phyloP scores from a whole-genome alignment of 2,113 vertebrate genomes.

The Pterocles burchelli region DNA sequence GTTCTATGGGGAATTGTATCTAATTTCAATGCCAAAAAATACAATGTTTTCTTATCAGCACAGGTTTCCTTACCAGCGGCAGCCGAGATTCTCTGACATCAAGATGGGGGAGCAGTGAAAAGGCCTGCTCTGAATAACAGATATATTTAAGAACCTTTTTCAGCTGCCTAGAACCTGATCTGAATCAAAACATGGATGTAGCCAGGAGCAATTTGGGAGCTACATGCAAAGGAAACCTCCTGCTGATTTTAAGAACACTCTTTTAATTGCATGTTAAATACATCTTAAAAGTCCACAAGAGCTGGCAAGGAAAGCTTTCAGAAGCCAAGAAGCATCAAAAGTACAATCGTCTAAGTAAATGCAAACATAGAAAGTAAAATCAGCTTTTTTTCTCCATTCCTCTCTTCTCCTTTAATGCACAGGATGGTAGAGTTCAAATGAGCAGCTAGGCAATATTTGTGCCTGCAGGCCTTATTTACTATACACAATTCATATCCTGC shows the following conservation, averaged over 20 bases:
- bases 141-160: slow-evolving; percentile 19
- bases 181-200: slow-evolving; percentile 30
- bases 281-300: background rate
- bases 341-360: background rate
- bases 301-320: background rate
- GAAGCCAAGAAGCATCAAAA: background rate
- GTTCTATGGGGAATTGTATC: background rate
- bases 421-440: slow-evolving; percentile 31
- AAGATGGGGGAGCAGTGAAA: background rate
- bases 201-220: slow-evolving; percentile 29
- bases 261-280: slow-evolving; percentile 41
- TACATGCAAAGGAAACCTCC: slow-evolving; percentile 14
- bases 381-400: background rate
- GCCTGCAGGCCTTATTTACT: slow-evolving; percentile 62
- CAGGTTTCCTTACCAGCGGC: background rate
- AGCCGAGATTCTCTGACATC: slow-evolving; percentile 3
- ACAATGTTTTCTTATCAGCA: background rate
- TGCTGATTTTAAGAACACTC: background rate
- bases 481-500: slow-evolving; percentile 67
- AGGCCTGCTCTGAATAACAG: background rate
- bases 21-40: background rate
- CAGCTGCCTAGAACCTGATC: slow-evolving; percentile 26
- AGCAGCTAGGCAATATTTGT: slow-evolving; percentile 23
- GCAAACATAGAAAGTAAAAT: background rate
- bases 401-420: background rate